Percentiles rank a stretch among this genome's conserved stretches.
Conservation (phyloP, 2,113 vertebrate genomes). For the Symphodus melops region DNA sequence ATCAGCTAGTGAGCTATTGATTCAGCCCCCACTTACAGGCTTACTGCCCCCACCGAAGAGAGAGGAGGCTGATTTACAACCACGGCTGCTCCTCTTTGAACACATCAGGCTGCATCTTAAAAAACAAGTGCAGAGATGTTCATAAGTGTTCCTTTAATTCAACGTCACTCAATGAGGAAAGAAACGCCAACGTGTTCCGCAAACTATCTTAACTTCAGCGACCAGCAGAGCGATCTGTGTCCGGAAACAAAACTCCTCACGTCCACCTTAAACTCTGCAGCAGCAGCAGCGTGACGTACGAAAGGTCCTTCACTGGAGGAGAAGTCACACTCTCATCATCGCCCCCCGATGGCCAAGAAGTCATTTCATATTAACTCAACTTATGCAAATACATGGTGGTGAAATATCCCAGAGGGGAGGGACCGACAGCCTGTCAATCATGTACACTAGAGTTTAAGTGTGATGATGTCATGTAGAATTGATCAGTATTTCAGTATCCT, state of each 20-base stretch:
- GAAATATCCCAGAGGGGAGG: not conserved
- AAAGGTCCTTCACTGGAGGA: not conserved
- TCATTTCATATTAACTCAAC: not conserved
- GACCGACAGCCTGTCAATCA: slow-evolving; percentile 16
- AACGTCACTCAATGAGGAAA: not conserved
- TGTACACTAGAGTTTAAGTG: not conserved
- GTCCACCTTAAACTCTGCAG: not conserved
- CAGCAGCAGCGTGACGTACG: slow-evolving; percentile 3
- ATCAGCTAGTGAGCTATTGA: slow-evolving; percentile 60
- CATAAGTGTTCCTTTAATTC: not conserved
- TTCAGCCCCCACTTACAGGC: slow-evolving; percentile 27
- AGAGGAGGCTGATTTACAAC: slow-evolving; percentile 49
- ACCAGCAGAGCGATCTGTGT: not conserved
- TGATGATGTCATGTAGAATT: slow-evolving; percentile 3
- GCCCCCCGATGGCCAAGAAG: not conserved
- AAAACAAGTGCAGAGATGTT: slow-evolving; percentile 26
- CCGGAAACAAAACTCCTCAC: not conserved
- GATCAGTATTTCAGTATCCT: too few relatives aligned
- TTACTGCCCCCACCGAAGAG: slow-evolving; percentile 26
- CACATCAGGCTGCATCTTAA: not conserved
- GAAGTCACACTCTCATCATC: not conserved
- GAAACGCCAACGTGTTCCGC: not conserved
- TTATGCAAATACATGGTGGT: not conserved
- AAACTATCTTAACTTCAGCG: not conserved
- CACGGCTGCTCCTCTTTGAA: slow-evolving; percentile 12